These are phyloP conservation scores for Nyctereutes procyonoides DNA, from an alignment of 2,113 vertebrate species.

Conservation along the genomic window DNA sequence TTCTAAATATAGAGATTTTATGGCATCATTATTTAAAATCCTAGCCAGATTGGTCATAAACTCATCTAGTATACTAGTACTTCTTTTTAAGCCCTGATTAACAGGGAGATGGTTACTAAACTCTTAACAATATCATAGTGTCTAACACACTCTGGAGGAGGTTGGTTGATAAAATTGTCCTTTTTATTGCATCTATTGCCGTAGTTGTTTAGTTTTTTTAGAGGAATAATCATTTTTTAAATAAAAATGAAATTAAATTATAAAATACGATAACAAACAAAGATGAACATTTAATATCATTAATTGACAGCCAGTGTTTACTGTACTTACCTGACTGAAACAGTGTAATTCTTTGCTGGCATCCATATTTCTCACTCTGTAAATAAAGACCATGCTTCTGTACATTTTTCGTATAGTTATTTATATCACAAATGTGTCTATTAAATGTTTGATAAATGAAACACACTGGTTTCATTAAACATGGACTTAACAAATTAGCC, in stretches of 20 bases:
- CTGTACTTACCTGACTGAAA: background rate
- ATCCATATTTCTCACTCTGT: background rate
- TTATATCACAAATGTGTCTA: background rate
- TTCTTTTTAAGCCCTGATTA: background rate
- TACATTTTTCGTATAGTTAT: background rate
- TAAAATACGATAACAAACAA: constrained; percentile 22
- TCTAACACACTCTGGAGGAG: background rate
- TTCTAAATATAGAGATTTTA: background rate
- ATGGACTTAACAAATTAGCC: constrained; percentile 25
- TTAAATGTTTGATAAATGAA: background rate
- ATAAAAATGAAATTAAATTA: background rate
- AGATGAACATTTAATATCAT: background rate
- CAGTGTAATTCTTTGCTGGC: background rate
- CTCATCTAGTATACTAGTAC: background rate
- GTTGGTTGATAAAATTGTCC: background rate
- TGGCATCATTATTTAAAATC: background rate
- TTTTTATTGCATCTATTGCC: background rate
- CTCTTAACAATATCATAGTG: background rate
- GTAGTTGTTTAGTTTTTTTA: background rate
- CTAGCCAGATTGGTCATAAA: background rate
- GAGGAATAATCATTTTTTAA: background rate
- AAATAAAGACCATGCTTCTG: background rate
- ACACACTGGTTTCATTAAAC: background rate
- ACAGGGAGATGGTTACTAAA: background rate
- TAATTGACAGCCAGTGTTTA: background rate